Evolutionary conservation across 2,797 vertebrate species (phyloP).

Genomic region (Chiroxiphia lanceolata): DNA sequence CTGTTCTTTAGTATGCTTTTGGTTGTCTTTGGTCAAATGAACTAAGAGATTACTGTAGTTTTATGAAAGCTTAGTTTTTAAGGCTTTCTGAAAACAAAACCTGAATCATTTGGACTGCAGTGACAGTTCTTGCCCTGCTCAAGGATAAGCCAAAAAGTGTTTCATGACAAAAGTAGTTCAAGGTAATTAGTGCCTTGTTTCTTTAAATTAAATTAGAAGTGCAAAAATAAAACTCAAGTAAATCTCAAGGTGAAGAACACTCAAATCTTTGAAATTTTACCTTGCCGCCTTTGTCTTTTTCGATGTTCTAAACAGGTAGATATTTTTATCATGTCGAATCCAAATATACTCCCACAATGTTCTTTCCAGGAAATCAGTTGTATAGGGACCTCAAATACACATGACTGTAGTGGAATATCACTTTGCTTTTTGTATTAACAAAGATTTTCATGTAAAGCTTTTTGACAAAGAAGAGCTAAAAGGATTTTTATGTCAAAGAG

Average conservation of each 20-base stretch:
- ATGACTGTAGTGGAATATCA: background rate
- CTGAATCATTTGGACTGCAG: constrained; percentile 6
- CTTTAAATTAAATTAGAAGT: constrained; percentile 72
- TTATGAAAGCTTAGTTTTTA: constrained; percentile 19
- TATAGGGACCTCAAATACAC: background rate
- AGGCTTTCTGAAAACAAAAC: constrained; percentile 38
- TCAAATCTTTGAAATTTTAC: constrained; percentile 62
- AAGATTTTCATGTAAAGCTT: background rate
- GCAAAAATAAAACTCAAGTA: constrained; percentile 73
- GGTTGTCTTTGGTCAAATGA: background rate
- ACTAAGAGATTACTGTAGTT: background rate
- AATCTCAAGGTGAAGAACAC: constrained; percentile 75
- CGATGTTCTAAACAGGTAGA: constrained; percentile 60
- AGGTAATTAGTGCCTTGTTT: constrained; percentile 76
- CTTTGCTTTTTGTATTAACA: background rate
- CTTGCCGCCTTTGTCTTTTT: constrained; percentile 52
- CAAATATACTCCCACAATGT: constrained; percentile 50
- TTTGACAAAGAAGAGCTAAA: background rate
- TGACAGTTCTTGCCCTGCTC: constrained; percentile 54
- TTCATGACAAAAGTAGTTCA: constrained; percentile 74
- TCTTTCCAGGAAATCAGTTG: constrained; percentile 42
- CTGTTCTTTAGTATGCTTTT: background rate
- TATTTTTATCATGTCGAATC: constrained; percentile 63
- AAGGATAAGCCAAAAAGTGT: constrained; percentile 68
- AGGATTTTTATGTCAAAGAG: background rate